A percentile compares a stretch with the other conserved stretches of the same genome.
Conservation (phyloP, 2,113 vertebrate species). For the Lamprotornis superbus region DNA sequence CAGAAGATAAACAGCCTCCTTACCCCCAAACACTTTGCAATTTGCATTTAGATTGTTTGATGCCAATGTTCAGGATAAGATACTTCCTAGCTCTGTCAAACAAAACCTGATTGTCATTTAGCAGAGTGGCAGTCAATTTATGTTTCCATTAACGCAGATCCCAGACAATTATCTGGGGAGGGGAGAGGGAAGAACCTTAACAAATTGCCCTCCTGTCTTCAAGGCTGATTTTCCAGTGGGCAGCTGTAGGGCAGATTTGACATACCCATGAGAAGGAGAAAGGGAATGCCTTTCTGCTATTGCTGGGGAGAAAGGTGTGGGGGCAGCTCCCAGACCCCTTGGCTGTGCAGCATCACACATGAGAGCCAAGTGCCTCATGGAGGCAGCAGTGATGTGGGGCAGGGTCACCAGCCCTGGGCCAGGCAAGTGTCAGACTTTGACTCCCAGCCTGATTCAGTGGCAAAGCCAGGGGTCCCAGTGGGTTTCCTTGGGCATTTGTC, state of each 20-base stretch:
- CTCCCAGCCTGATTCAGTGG: neutral
- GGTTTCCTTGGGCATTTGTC: rapidly evolving
- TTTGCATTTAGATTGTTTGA: constrained; percentile 77
- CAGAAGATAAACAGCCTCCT: constrained; percentile 47
- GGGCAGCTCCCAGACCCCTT: neutral
- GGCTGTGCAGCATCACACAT: neutral
- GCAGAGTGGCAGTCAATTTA: constrained; percentile 64
- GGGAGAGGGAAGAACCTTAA: constrained; percentile 2
- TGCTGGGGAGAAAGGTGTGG: neutral
- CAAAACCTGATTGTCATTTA: constrained; percentile 82
- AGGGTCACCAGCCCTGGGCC: neutral
- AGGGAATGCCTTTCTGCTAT: neutral
- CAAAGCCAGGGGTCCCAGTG: neutral
- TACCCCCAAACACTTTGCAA: constrained; percentile 49
- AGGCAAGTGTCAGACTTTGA: rapidly evolving
- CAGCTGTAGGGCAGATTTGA: neutral
- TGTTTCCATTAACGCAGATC: constrained; percentile 78
- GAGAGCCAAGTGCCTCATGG: rapidly evolving
- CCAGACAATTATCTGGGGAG: constrained; percentile 63
- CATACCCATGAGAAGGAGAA: neutral
- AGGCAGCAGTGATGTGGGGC: neutral
- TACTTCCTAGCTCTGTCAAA: constrained; percentile 68
- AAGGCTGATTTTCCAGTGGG: constrained; percentile 4
- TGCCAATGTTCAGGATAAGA: constrained; percentile 60
- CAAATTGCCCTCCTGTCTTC: constrained; percentile 13